phyloP scores from a whole-genome alignment of 2,113 vertebrate species.

The Eleginops maclovinus region DNA sequence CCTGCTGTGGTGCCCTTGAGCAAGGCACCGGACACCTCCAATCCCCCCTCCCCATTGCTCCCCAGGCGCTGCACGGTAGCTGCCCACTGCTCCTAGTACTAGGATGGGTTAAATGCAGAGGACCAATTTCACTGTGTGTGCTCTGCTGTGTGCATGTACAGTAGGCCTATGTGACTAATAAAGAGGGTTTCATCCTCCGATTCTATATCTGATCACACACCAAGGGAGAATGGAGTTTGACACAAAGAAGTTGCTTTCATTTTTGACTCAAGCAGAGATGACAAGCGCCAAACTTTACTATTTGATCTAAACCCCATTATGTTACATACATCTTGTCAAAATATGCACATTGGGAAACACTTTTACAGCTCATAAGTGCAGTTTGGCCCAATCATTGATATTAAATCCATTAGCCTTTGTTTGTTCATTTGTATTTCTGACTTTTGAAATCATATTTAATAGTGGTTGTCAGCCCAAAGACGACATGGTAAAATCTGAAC shows the following conservation, averaged over 20 bases:
- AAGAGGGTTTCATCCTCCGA: too few species aligned
- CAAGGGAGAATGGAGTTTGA: constrained; percentile 22
- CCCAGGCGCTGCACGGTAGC: too few species aligned
- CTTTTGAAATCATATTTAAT: constrained; percentile 1
- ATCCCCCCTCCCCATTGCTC: too few species aligned
- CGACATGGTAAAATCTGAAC: constrained; percentile 7
- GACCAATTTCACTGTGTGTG: too few species aligned
- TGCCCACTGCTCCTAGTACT: too few species aligned
- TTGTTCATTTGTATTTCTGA: constrained; percentile 20
- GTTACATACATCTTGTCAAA: background rate
- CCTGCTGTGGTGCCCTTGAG: too few species aligned
- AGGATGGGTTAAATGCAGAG: too few species aligned
- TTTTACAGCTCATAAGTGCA: background rate
- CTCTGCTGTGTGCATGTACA: too few species aligned
- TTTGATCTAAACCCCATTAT: constrained; percentile 6
- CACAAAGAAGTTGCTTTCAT: constrained; percentile 45
- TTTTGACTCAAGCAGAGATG: constrained; percentile 8
- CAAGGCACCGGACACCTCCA: too few species aligned
- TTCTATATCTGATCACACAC: background rate
- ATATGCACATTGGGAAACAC: background rate
- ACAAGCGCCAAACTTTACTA: background rate
- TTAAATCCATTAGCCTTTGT: background rate
- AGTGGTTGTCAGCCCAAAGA: constrained; percentile 16
- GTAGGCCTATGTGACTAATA: too few species aligned
- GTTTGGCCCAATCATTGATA: constrained; percentile 4